These are phyloP conservation scores for Protaetia brevitarsis DNA, from an alignment of 1,140 invertebrate species.

Conservation along the genomic window DNA sequence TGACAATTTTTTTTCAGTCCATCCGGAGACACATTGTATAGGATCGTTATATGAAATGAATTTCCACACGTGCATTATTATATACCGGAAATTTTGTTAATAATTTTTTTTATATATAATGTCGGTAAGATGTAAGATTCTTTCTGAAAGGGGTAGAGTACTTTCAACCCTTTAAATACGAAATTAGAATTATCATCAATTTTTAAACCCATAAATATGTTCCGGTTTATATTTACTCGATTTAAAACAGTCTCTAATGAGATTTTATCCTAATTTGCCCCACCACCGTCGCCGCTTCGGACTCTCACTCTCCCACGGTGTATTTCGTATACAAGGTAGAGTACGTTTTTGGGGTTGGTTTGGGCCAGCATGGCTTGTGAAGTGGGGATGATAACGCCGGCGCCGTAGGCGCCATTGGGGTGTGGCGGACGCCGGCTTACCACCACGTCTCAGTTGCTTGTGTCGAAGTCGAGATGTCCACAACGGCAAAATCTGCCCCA, in stretches of 20 bases:
- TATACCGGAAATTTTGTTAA: no score
- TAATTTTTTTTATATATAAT: no score
- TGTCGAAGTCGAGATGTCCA: slow-evolving; percentile 32
- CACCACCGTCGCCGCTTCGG: not conserved
- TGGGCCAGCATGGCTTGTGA: not conserved
- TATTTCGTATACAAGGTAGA: slow-evolving; percentile 20
- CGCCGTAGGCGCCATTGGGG: slow-evolving; percentile 37
- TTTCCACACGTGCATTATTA: no score
- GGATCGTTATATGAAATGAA: no score
- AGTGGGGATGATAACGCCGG: slow-evolving; percentile 38
- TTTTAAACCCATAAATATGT: slow-evolving; percentile 3
- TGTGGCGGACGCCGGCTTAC: slow-evolving; percentile 42
- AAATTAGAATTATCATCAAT: slow-evolving; percentile 2
- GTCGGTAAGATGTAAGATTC: no score
- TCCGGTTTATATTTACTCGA: slow-evolving; percentile 5
- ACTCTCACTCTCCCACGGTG: not conserved
- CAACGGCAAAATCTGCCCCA: slow-evolving; percentile 22
- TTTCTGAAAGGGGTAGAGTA: not conserved
- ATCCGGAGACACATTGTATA: no score
- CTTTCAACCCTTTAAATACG: not conserved
- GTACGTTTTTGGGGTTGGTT: slow-evolving; percentile 24
- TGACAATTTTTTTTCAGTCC: no score
- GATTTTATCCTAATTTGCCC: slow-evolving; percentile 20
- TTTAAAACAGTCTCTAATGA: slow-evolving; percentile 8
- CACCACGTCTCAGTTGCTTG: slow-evolving; percentile 40